Base-by-base conservation (phyloP, 2,797 vertebrate species). In the Scarus forsteni region DNA sequence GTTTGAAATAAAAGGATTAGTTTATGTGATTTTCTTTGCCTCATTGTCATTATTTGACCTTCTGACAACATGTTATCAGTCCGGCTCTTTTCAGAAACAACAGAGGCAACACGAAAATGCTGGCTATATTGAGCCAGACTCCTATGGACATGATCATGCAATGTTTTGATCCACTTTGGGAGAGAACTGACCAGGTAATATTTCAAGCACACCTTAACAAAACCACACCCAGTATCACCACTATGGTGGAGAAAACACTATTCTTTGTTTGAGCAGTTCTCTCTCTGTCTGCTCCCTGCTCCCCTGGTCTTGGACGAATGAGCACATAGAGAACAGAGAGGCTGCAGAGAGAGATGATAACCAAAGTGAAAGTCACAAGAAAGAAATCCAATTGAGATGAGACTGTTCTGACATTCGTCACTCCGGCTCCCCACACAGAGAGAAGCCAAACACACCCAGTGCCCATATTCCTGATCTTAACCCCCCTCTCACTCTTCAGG, bases 401-500 rank as follows among this genome's bases (percentile, higher is more conserved):
- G 1, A 0, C 0, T 1, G 3, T 1, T 3, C 0, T 4, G 4
- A 3, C 6, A 9, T 1, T 0, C 0, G 5, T 0, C 13, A 58
- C 0, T 43, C 4, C 0, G 10, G 14, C 0, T 5, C 0, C 5
- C 8, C 14, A 57, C n/a, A 45, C 1, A 35, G 36, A 36, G 12
- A 80, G 6, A 43, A 79, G 7, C 77, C 81, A 79, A 16, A 56
- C n/a, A 10, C 44, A 74, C 13, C 18, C 36, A 8, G 46, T 54
- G 63, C 10, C 27, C 7, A 76, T 5, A 7, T 68, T 69, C 54
- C 77, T 77, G 63, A 80, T 50, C 12, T 54, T 57, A 70, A 77
- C 19, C 10, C 73, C 59, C 13, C 67, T 54, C 42, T 27, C 3
- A 8, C 45, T 38, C 16, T n/a, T 77, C 59, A 83, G 63, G 5